phyloP scores from a whole-genome alignment of 1,140 invertebrate genomes.

The Periplaneta americana region DNA sequence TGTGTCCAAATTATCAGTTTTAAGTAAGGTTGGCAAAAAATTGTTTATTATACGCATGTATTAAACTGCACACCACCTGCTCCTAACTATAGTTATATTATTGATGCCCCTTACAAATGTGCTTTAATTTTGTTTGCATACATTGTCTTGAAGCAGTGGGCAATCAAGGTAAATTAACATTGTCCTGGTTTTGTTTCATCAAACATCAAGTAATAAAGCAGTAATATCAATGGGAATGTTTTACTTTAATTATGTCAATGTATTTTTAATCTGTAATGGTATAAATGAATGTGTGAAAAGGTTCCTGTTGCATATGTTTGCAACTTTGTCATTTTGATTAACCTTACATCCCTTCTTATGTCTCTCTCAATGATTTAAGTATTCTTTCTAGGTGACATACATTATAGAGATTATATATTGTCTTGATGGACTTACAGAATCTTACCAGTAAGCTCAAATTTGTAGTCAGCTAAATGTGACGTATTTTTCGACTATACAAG shows the following conservation, averaged over 20 bases:
- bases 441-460: no score
- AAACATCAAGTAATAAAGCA: constrained; percentile 12
- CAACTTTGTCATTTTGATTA: background rate
- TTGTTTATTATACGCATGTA: constrained; percentile 6
- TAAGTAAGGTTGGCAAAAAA: background rate
- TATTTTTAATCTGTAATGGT: background rate
- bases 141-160: constrained; percentile 6
- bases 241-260: background rate
- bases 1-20: constrained; percentile 11
- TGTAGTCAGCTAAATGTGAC: no score
- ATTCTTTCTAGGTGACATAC: no score
- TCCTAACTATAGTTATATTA: constrained; percentile 15
- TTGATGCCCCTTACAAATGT: constrained; percentile 12
- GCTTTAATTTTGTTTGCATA: constrained; percentile 13
- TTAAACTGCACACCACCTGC: constrained; percentile 7
- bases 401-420: no score
- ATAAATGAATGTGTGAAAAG: background rate
- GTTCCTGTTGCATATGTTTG: background rate
- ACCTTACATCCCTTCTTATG: background rate
- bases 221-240: constrained; percentile 16
- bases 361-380: no score
- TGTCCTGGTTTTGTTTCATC: constrained; percentile 13
- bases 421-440: no score
- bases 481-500: no score
- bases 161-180: constrained; percentile 9